Evolutionary conservation across 2,888 invertebrate species (phyloP), one percentile per base, ranked within the genome.

Genomic region (Dorcus parallelipipedus): DNA sequence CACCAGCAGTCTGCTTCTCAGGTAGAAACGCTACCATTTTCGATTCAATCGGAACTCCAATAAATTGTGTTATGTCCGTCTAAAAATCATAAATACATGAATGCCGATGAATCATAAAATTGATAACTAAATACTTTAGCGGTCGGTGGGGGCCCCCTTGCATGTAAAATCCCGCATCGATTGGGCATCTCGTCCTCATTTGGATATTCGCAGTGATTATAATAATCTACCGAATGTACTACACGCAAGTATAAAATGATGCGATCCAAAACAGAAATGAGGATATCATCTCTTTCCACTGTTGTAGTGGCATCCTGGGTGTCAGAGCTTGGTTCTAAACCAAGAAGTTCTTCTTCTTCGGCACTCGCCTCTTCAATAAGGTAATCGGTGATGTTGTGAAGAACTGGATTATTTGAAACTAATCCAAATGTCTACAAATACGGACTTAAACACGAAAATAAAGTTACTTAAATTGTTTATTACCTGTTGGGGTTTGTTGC

Each of bases 131-230:
- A 40, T 20, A 90, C 87, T 80, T 94, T 95, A 54, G 89, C 88
- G 7, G 87, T 84, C 0, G 97, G 95, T 0, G 93, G 85, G 8
- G 90, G 88, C 2, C 97, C 97, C 49, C 99, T 85, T 0, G 96
- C 96, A 74, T 99, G 99, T 84, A 99, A 93, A 67, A 99, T 96
- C 8, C 98, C 98, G 78, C 98, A 97, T 40, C 97, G 85, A 78
- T 99, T 98, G 0, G 99, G 99, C 99, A 99, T 99, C 78, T 97
- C 97, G 76, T 99, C 99, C 78, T 99, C 99, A 71, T 97, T 96
- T 0, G 97, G 96, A 79, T 99, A 99, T 75, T 99, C 98, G 73
- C 95, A 96, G 73, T 96, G 96, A 80, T 97, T 97, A 80, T 99
- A 99, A 77, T 95, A 99, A 78, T 99, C 99, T 53, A 99, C 92